Evolutionary conservation across 2,888 invertebrate genomes (phyloP), one percentile per base, ranked within the genome.

Genomic region (Cosmia pyralina): DNA sequence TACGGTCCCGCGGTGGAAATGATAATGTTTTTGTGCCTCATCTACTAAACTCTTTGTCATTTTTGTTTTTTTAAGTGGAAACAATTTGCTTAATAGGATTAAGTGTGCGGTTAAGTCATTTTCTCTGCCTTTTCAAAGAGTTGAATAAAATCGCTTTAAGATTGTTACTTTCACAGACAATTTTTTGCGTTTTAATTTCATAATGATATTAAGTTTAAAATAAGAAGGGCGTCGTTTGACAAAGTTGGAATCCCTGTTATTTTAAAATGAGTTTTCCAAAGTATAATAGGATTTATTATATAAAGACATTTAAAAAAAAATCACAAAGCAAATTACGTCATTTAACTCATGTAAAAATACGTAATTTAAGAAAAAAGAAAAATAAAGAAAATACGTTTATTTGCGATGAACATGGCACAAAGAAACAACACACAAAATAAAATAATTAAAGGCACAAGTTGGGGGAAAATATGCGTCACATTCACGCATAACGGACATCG

Each of bases 151-250:
- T 53, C 13, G 11, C 50, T 38, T 17, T 34, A 58, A 38, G 17
- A 34, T 22, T 50, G 38, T 67, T 60, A 11, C 22, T 63, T 74
- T 10, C 34, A 48, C 19, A 68, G 55, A 28, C 4, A 68, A 46
- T 66, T 57, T 77, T 50, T 22, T 58, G 65, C 48, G n/a, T 67
- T 83, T 75, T 67, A 52, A 79, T 70, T 55, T 65, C 28, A 59
- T 82, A 78, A 75, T 55, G 11, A 22, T 60, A 78, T 66, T 65
- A 79, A 62, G 22, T 79, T 55, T 46, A 62, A 68, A 75, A 64
- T 72, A 57, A 77, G 38, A 73, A 34, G 44, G 22, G 34, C 58
- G 38, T 57, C 28, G 38, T 57, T 34, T 53, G 4, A 55, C 48
- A 22, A 70, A 70, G 77, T 67, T 64, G 6, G 57, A 70, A 69